These are phyloP conservation scores for Batillaria attramentaria DNA, from an alignment of 1,140 invertebrate species.

Conservation along the genomic window DNA sequence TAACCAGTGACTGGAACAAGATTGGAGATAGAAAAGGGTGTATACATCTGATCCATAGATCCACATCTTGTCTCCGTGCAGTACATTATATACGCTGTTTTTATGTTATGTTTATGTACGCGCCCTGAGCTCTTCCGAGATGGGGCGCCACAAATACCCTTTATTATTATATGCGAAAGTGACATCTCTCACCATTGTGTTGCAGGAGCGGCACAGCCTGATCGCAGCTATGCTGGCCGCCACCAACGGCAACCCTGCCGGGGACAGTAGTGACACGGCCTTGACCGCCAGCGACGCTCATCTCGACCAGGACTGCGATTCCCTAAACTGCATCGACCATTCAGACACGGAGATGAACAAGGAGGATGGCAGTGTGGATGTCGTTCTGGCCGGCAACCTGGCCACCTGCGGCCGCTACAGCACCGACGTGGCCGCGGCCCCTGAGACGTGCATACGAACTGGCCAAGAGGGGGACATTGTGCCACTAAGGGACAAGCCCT, in stretches of 20 bases:
- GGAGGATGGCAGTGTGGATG: background rate
- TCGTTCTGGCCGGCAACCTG: background rate
- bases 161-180: too few relatives aligned
- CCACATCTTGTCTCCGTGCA: background rate
- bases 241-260: slow-evolving; percentile 40
- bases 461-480: background rate
- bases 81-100: too few relatives aligned
- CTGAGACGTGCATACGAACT: too few relatives aligned
- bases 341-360: slow-evolving; percentile 23
- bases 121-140: too few relatives aligned
- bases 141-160: too few relatives aligned
- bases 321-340: slow-evolving; percentile 44
- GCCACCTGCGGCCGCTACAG: background rate
- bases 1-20: too few relatives aligned
- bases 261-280: slow-evolving; percentile 27
- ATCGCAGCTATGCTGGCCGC: slow-evolving; percentile 52
- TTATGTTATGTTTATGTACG: too few relatives aligned
- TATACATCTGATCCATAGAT: too few relatives aligned
- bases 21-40: too few relatives aligned
- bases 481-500: too few relatives aligned
- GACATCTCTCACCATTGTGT: background rate
- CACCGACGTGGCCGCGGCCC: background rate
- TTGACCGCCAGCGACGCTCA: slow-evolving; percentile 16
- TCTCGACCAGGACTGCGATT: slow-evolving; percentile 21
- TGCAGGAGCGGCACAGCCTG: slow-evolving; percentile 47